Evolutionary conservation across 2,797 vertebrate species (phyloP), one percentile per base, ranked within the genome.

Genomic region (Pseudochirops corinnae): DNA sequence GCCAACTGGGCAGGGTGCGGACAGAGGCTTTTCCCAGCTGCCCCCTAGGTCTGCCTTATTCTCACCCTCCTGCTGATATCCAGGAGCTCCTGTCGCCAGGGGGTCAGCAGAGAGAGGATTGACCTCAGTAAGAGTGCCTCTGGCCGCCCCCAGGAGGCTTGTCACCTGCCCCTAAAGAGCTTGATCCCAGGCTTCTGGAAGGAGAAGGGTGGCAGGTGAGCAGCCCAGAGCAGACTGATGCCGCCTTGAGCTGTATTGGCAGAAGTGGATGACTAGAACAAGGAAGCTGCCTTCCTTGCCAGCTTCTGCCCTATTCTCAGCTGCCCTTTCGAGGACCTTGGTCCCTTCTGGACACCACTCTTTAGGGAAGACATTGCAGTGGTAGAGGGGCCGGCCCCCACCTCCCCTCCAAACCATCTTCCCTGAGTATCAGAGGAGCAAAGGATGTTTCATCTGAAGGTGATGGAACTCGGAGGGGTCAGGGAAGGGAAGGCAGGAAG

Each of bases 271-370:
- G 18, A 24, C 67, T 46, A 39, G 67, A 39, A 39, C 7, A 21
- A 39, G 67, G 67, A 82, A 9, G 18, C n/a, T 18, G 39, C 67
- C 67, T 0, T 2, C 1, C 67, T 33, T 33, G 5, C 14, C 13
- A 21, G 16, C 67, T 74, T 74, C n/a, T 39, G 67, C 67, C 67
- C n/a, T 21, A 6, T 33, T 62, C 60, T 33, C 13, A 39, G 67
- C 16, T 16, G 0, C 0, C 6, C 33, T 39, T n/a, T n/a, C 0
- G 1, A 74, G 33, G 33, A n/a, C 5, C 33, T 18, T 39, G n/a
- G 4, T 74, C 33, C 0, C 11, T 74, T 74, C 67, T 39, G 67
- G 67, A n/a, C n/a, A 7, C n/a, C 18, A 9, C 33, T 74, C 16
- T 5, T 33, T 74, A 39, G 33, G 67, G 67, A 21, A 39, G 62